Evolutionary conservation across 2,888 invertebrate genomes (phyloP).

Genomic region (Amphipoea lucens): DNA sequence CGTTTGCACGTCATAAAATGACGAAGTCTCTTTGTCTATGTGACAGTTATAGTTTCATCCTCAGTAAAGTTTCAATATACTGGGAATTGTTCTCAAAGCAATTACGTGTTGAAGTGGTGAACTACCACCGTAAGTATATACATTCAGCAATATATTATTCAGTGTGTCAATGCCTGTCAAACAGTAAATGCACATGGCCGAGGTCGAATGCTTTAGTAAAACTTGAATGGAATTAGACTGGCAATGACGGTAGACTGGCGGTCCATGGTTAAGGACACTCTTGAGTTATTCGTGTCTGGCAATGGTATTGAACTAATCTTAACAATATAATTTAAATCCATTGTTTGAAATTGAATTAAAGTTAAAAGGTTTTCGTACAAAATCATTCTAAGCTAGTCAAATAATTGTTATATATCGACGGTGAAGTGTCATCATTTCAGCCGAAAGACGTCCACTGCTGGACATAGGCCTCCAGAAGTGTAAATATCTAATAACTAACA

Average conservation of each 20-base stretch:
- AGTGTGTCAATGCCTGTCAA: slow-evolving; percentile 54
- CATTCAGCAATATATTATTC: slow-evolving; percentile 3
- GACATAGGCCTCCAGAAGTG: no score
- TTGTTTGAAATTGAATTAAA: slow-evolving; percentile 1
- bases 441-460: no score
- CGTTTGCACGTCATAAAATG: background rate
- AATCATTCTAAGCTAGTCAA: background rate
- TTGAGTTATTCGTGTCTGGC: slow-evolving; percentile 18
- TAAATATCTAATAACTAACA: no score
- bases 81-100: no score
- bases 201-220: slow-evolving; percentile 46
- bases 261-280: slow-evolving; percentile 46
- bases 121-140: background rate
- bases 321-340: background rate
- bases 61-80: no score
- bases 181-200: slow-evolving; percentile 32
- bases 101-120: no score
- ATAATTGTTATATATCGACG: background rate
- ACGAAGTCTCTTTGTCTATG: background rate
- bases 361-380: background rate
- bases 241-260: slow-evolving; percentile 4
- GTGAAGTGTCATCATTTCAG: no score
- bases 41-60: background rate
- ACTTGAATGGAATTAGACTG: slow-evolving; percentile 55
- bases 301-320: slow-evolving; percentile 23